A percentile compares a stretch with the other conserved stretches of the same genome.
phyloP scores from a whole-genome alignment of 53 echinoderm and acorn worm genomes.

The Crossaster papposus region DNA sequence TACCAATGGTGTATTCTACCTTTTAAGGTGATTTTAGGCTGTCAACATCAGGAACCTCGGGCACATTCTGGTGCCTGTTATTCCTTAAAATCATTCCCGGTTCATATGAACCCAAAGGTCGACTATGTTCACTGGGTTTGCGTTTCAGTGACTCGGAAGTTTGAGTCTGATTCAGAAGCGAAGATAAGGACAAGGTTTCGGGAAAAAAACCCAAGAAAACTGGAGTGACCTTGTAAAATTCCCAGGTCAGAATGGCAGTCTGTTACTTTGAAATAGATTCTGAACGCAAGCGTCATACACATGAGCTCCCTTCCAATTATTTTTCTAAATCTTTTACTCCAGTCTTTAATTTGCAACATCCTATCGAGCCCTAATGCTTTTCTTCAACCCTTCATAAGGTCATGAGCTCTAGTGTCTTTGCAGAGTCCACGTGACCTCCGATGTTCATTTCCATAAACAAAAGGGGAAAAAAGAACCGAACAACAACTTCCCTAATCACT shows the following conservation, averaged over 20 bases:
- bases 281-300: not conserved
- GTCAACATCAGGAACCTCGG: no score
- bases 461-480: not conserved
- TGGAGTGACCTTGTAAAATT: no score
- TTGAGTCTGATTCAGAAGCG: no score
- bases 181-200: no score
- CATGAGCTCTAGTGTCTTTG: not conserved
- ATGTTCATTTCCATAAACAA: not conserved
- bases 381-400: not conserved
- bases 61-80: no score
- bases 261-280: not conserved
- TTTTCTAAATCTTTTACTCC: not conserved
- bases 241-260: not conserved
- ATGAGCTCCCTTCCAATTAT: not conserved
- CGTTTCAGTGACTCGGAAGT: no score
- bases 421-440: slow-evolving; percentile 3
- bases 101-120: no score
- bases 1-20: no score
- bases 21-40: no score
- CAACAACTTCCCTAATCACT: not conserved
- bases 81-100: no score
- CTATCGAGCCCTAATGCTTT: not conserved
- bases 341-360: not conserved
- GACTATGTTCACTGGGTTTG: no score
- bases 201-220: no score